Base-by-base conservation (phyloP, 2,113 vertebrate genomes). In the Coregonus clupeaformis region DNA sequence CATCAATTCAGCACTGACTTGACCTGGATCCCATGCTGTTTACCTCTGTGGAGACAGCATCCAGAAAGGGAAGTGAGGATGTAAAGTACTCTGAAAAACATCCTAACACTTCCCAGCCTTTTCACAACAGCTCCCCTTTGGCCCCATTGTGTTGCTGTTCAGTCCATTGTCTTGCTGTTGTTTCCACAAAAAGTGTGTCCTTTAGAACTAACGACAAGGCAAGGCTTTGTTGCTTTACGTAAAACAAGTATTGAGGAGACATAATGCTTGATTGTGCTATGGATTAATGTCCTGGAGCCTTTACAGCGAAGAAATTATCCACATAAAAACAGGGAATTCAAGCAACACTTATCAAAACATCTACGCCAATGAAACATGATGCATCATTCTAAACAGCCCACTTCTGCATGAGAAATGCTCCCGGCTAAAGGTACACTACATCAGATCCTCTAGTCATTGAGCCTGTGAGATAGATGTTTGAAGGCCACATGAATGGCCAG, bases 191-290 rank as follows among this genome's bases (percentile, higher is more conserved):
- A 94, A 94, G 90, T 92, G 81, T 84, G 91, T 89, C 93, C 93
- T 95, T 96, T 92, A 90, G 92, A 89, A 91, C 92, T 82, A 89
- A 96, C 93, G 89, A 96, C 93, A 97, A 96, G 16, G 90, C 87
- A 86, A 77, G 81, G 93, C 95, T 94, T 95, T 97, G 95, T 97
- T 90, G 89, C 82, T 89, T 75, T 84, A 87, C 81, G 95, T 94
- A 98, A 95, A 90, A 93, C 90, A 84, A 85, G 89, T 90, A 95
- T 94, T 97, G 91, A 96, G 87, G 81, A 89, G 82, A 90, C 88
- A 96, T 92, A 95, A 91, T 91, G 84, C 91, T 86, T 88, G 91
- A 93, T 95, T 97, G 78, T 77, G 77, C 81, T 90, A 88, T 68
- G 78, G 82, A 83, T 87, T 84, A 86, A 89, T 83, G 84, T 87